Conservation (phyloP, 1,140 invertebrate species). For the Neuroterus valhalla region DNA sequence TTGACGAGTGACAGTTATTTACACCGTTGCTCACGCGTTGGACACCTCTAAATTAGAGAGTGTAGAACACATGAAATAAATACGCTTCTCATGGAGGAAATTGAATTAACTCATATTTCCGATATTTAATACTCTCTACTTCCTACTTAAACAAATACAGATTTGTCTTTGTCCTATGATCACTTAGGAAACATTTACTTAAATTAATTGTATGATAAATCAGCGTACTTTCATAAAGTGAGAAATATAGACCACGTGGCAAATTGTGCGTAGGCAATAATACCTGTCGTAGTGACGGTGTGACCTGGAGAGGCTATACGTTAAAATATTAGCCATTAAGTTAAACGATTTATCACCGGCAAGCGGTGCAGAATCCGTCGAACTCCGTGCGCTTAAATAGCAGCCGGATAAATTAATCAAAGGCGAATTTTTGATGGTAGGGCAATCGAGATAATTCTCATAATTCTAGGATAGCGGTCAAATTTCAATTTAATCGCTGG, state of each 20-base stretch:
- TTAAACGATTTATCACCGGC: conserved; percentile 27
- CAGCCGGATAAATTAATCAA: conserved; percentile 31
- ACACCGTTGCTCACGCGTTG: no score
- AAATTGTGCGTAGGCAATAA: conserved; percentile 12
- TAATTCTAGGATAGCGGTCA: conserved; percentile 24
- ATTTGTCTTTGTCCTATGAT: no score
- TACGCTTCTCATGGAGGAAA: no score
- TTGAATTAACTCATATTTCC: no score
- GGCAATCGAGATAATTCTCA: conserved; percentile 30
- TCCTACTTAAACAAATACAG: no score
- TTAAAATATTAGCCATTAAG: conserved; percentile 22
- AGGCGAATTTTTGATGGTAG: conserved; percentile 26
- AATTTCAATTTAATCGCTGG: conserved; percentile 27
- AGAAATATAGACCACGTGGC: conserved; percentile 9
- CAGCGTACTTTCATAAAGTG: not conserved
- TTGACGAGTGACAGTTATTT: no score
- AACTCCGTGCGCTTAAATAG: conserved; percentile 14
- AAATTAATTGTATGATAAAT: no score
- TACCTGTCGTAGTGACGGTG: conserved; percentile 14
- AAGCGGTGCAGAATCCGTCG: not conserved
- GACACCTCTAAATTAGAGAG: no score
- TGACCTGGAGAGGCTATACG: not conserved
- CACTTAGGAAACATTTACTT: no score
- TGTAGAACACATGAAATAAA: no score
- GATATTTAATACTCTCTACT: no score